Percentiles rank a stretch among this genome's conserved stretches.
phyloP scores from a whole-genome alignment of 2,888 invertebrate species.

The Agrochola lychnidis region DNA sequence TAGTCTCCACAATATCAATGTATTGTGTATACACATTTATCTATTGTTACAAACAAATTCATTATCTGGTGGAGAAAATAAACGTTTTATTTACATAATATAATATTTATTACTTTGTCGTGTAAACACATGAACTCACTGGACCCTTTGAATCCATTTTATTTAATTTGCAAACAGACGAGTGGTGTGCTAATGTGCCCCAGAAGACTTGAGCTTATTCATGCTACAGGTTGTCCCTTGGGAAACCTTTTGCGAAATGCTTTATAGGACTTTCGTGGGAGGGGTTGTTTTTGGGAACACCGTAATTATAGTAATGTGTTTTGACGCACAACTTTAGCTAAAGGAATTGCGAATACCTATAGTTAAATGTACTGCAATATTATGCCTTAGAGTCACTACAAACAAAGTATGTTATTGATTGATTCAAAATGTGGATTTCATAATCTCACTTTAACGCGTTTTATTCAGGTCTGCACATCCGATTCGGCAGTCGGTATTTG shows the following conservation, averaged over 20 bases:
- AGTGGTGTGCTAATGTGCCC: slow-evolving; percentile 49
- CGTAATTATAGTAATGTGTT: neutral
- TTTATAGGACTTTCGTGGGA: slow-evolving; percentile 12
- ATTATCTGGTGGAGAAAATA: too few relatives aligned
- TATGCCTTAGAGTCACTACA: too few relatives aligned
- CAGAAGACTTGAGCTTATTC: slow-evolving; percentile 40
- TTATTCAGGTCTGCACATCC: too few relatives aligned
- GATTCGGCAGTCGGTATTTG: too few relatives aligned
- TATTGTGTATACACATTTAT: too few relatives aligned
- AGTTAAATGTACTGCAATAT: too few relatives aligned
- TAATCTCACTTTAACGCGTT: too few relatives aligned
- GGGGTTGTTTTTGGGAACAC: slow-evolving; percentile 3
- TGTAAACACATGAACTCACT: neutral
- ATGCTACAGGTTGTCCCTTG: slow-evolving; percentile 30
- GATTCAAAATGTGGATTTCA: too few relatives aligned
- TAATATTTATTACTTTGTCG: slow-evolving; percentile 8
- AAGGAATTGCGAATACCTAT: neutral
- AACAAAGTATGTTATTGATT: too few relatives aligned
- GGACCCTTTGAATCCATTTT: slow-evolving; percentile 34
- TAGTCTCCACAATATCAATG: too few relatives aligned
- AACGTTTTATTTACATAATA: too few relatives aligned
- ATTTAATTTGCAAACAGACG: slow-evolving; percentile 50
- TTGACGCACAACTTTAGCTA: neutral
- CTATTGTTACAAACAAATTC: too few relatives aligned
- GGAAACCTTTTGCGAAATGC: slow-evolving; percentile 32